Evolutionary conservation across 2,888 invertebrate genomes (phyloP).

Genomic region (Lasioglossum oenotherae): DNA sequence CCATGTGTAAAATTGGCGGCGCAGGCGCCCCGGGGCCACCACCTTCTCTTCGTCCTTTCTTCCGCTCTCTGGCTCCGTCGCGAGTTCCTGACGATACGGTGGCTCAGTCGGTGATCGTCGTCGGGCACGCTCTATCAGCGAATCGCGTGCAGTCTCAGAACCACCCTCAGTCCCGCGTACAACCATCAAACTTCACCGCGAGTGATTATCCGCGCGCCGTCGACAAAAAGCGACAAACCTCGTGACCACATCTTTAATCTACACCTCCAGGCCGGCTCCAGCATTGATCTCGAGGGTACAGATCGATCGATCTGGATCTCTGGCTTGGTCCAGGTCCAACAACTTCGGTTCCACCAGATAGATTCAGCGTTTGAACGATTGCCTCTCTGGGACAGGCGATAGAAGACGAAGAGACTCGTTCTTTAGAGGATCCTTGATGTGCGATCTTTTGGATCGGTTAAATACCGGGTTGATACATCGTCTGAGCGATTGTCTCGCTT

Average conservation of each 20-base stretch:
- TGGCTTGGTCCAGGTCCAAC: background rate
- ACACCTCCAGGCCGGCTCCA: background rate
- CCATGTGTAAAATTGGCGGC: constrained; percentile 74
- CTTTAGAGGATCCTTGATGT: background rate
- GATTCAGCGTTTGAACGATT: background rate
- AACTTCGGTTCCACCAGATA: background rate
- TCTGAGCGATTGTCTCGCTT: background rate
- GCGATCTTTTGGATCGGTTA: background rate
- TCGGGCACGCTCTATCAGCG: constrained; percentile 59
- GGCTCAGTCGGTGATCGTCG: constrained; percentile 74
- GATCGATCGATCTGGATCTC: background rate
- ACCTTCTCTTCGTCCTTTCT: constrained; percentile 70
- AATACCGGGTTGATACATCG: background rate
- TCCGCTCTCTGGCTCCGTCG: constrained; percentile 58
- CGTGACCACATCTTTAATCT: background rate
- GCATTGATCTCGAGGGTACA: background rate
- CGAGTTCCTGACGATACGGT: constrained; percentile 68
- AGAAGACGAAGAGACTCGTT: background rate
- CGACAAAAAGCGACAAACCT: background rate
- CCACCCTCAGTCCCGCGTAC: background rate
- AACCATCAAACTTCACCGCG: background rate
- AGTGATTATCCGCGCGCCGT: background rate
- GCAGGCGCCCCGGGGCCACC: constrained; percentile 71
- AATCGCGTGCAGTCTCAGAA: constrained; percentile 16
- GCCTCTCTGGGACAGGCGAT: background rate